A percentile compares a stretch with the other conserved stretches of the same genome.
Evolutionary conservation across 2,113 vertebrate genomes (phyloP).

Genomic region (Ceyx margarethae): DNA sequence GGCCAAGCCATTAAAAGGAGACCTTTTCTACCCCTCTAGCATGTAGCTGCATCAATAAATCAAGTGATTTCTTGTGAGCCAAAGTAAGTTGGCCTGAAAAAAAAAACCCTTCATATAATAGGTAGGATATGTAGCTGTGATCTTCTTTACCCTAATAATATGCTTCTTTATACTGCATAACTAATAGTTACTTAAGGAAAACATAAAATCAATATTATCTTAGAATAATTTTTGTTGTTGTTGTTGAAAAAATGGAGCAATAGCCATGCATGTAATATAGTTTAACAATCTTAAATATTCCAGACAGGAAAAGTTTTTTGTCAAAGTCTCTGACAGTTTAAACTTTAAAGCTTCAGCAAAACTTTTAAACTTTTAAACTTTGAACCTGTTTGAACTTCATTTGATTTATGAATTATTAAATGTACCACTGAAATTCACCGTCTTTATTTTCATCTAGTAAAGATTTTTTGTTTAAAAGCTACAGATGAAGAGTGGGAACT

Average conservation of each 20-base stretch:
- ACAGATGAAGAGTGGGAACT: slow-evolving; percentile 50
- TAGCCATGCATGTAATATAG: slow-evolving; percentile 61
- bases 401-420: slow-evolving; percentile 86
- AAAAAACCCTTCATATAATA: background rate
- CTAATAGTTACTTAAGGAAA: background rate
- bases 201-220: background rate
- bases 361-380: slow-evolving; percentile 87
- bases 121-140: background rate
- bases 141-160: background rate
- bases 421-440: slow-evolving; percentile 77
- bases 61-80: slow-evolving; percentile 12
- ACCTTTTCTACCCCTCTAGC: slow-evolving; percentile 28
- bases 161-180: background rate
- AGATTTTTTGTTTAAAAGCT: slow-evolving; percentile 78
- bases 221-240: slow-evolving; percentile 21
- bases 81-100: background rate
- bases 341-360: slow-evolving; percentile 82
- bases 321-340: slow-evolving; percentile 82
- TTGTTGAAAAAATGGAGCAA: slow-evolving; percentile 30
- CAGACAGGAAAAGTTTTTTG: slow-evolving; percentile 82
- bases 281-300: slow-evolving; percentile 79
- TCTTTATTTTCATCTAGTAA: slow-evolving; percentile 74
- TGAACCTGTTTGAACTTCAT: slow-evolving; percentile 81
- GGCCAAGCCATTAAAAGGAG: slow-evolving; percentile 69
- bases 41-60: slow-evolving; percentile 44